Evolutionary conservation across 2,113 vertebrate species (phyloP).

Genomic region (Actinemys pallida): DNA sequence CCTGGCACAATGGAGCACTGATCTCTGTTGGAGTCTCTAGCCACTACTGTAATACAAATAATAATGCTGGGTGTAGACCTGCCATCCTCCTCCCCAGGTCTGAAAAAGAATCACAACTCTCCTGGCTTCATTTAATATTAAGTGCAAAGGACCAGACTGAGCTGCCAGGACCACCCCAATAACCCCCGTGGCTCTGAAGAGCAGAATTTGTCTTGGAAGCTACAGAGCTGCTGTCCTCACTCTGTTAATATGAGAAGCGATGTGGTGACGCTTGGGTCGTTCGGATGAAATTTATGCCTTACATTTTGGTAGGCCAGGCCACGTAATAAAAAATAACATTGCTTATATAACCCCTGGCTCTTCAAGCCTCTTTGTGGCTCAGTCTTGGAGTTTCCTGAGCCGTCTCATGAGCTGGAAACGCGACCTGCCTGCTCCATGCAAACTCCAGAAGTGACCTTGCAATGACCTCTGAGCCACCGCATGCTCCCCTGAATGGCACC

Average conservation of each 20-base stretch:
- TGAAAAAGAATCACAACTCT: constrained; percentile 31
- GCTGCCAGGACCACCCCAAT: neutral
- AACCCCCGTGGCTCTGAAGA: constrained; percentile 30
- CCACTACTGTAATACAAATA: neutral
- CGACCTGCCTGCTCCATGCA: neutral
- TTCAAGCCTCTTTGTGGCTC: constrained; percentile 15
- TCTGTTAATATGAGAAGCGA: constrained; percentile 28
- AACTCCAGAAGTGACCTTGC: constrained; percentile 67
- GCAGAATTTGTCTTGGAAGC: constrained; percentile 26
- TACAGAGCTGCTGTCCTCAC: constrained; percentile 43
- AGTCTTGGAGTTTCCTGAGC: neutral
- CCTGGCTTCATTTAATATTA: neutral
- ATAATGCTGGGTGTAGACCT: neutral
- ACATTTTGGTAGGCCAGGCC: neutral
- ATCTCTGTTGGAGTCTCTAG: constrained; percentile 9
- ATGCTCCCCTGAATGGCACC: constrained; percentile 11
- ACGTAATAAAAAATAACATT: neutral
- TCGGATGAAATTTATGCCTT: constrained; percentile 36
- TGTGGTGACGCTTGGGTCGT: neutral
- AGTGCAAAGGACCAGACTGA: neutral
- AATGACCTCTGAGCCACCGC: constrained; percentile 66
- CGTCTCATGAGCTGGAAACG: constrained; percentile 42
- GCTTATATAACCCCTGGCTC: constrained; percentile 61
- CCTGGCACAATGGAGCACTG: neutral
- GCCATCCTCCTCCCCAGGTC: neutral